Conservation (phyloP, 1,140 invertebrate genomes). For the Cephus cinctus region DNA sequence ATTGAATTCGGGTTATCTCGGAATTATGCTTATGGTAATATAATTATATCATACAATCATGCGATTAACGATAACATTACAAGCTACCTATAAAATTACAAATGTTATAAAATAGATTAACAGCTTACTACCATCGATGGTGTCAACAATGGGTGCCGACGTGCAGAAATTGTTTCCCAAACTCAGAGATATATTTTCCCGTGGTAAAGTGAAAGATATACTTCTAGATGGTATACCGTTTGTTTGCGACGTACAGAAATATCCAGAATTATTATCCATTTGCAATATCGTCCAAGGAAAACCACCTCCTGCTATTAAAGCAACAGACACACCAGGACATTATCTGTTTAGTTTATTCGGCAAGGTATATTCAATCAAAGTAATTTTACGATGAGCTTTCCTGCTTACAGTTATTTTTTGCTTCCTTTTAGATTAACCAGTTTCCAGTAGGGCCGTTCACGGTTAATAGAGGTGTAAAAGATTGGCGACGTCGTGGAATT, state of each 20-base stretch:
- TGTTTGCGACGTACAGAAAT: conserved; percentile 18
- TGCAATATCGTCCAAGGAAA: conserved; percentile 18
- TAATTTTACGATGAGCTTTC: conserved; percentile 8
- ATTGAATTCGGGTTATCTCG: conserved; percentile 30
- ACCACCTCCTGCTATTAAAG: conserved; percentile 17
- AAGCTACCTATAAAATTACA: neutral
- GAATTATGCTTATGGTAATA: conserved; percentile 24
- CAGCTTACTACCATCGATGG: neutral
- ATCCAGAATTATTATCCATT: conserved; percentile 20
- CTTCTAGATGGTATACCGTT: conserved; percentile 28
- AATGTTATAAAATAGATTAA: neutral
- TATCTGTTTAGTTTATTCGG: conserved; percentile 28
- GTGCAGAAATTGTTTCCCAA: conserved; percentile 25
- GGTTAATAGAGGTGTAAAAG: conserved; percentile 23
- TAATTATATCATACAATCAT: neutral
- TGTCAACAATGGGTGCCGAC: conserved; percentile 15
- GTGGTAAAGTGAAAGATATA: conserved; percentile 19
- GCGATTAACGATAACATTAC: neutral
- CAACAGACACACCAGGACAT: conserved; percentile 11
- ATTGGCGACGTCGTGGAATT: conserved; percentile 18
- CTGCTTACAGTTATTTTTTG: neutral
- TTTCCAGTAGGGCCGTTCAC: conserved; percentile 28
- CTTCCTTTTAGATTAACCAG: too few species aligned
- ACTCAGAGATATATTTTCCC: conserved; percentile 19
- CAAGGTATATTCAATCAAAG: conserved; percentile 17